A percentile compares a stretch with the other conserved stretches of the same genome.
Conservation (phyloP, 2,113 vertebrate genomes). For the Fulica atra region DNA sequence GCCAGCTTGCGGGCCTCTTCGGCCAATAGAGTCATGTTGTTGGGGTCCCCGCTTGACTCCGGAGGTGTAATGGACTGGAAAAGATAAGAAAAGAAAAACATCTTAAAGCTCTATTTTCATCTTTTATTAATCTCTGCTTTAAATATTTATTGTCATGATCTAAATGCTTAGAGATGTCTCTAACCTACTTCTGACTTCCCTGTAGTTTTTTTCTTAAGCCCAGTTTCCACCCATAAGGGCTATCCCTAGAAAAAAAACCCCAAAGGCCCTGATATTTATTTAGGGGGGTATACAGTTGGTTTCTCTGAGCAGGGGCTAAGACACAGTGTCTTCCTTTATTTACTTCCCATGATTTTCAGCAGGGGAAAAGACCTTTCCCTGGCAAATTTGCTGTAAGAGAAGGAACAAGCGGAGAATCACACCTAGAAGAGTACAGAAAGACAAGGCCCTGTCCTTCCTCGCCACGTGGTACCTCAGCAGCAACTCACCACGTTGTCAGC, state of each 20-base stretch:
- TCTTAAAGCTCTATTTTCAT: neutral
- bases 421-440: neutral
- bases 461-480: neutral
- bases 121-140: conserved; percentile 1
- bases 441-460: neutral
- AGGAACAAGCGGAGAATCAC: neutral
- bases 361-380: neutral
- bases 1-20: conserved; percentile 93
- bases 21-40: conserved; percentile 95
- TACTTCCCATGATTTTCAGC: neutral
- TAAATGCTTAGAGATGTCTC: neutral
- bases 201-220: neutral
- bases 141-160: conserved; percentile 4
- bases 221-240: neutral
- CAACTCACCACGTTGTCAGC: conserved; percentile 88
- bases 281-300: neutral
- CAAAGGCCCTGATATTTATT: neutral
- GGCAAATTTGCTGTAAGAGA: neutral
- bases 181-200: neutral
- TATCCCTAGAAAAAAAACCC: neutral
- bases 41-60: conserved; percentile 84
- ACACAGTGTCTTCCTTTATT: neutral
- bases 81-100: neutral
- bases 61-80: conserved; percentile 87
- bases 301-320: neutral